Percentiles rank a stretch among this genome's conserved stretches.
Evolutionary conservation across 1,140 invertebrate genomes (phyloP).

Genomic region (Drosophila truncata): DNA sequence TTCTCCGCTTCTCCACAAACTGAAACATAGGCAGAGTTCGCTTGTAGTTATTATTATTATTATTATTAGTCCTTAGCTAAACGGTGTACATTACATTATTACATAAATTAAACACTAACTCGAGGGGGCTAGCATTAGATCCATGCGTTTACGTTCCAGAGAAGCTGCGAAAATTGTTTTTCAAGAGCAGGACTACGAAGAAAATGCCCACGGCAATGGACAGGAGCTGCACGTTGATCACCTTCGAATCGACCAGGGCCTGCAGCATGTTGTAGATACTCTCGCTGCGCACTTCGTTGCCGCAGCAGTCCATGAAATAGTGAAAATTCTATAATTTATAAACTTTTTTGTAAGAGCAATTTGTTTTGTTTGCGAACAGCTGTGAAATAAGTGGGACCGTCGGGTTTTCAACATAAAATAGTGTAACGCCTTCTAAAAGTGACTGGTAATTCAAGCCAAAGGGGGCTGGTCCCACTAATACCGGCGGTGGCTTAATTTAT

Average conservation of each 20-base stretch:
- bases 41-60: conserved; percentile 47
- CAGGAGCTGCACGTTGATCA: conserved; percentile 79
- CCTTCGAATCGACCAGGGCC: conserved; percentile 77
- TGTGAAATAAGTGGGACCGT: conserved; percentile 17
- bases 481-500: too few species aligned
- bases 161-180: conserved; percentile 78
- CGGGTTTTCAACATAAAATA: not conserved
- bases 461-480: not conserved
- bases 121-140: conserved; percentile 8
- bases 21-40: conserved; percentile 32
- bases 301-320: conserved; percentile 77
- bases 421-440: not conserved
- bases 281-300: conserved; percentile 74
- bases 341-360: conserved; percentile 30
- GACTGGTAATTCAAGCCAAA: not conserved
- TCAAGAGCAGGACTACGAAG: conserved; percentile 75
- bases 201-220: conserved; percentile 83
- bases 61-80: conserved; percentile 72
- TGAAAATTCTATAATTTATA: conserved; percentile 39
- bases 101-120: conserved; percentile 61
- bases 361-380: conserved; percentile 57
- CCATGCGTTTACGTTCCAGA: conserved; percentile 67
- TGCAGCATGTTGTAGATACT: conserved; percentile 80
- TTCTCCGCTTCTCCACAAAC: conserved; percentile 13
- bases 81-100: conserved; percentile 71